These are phyloP conservation scores for Fregata magnificens DNA, from an alignment of 2,113 vertebrate genomes.

Conservation along the genomic window DNA sequence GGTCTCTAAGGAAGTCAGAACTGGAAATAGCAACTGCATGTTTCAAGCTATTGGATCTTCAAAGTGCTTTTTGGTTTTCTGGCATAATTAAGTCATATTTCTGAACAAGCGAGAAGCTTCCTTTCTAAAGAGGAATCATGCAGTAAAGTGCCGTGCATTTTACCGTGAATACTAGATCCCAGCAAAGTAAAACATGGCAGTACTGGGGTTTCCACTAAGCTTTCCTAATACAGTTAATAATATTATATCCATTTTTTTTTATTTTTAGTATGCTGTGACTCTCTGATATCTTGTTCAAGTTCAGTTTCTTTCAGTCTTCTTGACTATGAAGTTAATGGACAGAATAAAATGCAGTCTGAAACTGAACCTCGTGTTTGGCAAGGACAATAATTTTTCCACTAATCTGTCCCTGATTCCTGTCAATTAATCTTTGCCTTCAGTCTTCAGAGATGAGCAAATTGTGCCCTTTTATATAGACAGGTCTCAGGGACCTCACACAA, in stretches of 20 bases:
- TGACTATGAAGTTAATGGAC: background rate
- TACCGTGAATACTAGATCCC: background rate
- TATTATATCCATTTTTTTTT: no score
- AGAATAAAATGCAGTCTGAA: background rate
- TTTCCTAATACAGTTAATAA: background rate
- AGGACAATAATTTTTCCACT: background rate
- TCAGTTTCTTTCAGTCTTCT: background rate
- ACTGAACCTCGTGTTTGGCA: background rate
- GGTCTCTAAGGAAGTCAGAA: background rate
- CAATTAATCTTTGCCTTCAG: background rate
- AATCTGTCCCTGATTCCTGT: background rate
- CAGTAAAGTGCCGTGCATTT: background rate
- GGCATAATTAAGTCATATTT: background rate
- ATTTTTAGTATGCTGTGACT: background rate
- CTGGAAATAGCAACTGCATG: background rate
- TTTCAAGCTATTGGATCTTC: background rate
- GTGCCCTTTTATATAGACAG: background rate
- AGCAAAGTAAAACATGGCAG: background rate
- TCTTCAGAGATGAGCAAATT: background rate
- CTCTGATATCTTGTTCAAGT: background rate
- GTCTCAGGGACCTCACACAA: background rate
- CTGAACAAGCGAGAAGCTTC: background rate
- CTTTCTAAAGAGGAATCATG: background rate
- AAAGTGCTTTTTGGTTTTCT: background rate
- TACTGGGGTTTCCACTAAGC: background rate